phyloP scores from a whole-genome alignment of 2,797 vertebrate species.

The Coracias cyanogaster region DNA sequence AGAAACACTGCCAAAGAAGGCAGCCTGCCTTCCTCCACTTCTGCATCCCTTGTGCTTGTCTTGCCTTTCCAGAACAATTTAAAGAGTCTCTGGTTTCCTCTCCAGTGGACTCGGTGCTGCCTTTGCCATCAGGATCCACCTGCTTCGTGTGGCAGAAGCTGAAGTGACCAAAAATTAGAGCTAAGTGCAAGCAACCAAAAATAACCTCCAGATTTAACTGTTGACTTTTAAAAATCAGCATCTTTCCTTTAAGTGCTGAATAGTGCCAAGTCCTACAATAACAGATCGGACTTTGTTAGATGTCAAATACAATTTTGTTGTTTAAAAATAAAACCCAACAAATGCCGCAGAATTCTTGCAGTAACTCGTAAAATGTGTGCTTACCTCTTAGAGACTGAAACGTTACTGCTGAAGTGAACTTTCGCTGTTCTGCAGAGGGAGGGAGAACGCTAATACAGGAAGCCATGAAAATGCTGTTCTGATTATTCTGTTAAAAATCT shows the following conservation, averaged over 20 bases:
- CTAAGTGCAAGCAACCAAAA: conserved; percentile 24
- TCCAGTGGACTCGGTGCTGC: neutral
- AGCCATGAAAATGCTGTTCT: neutral
- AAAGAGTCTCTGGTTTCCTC: neutral
- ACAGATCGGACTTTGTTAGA: neutral
- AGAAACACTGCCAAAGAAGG: neutral
- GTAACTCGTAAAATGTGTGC: neutral
- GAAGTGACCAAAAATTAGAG: neutral
- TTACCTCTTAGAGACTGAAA: neutral
- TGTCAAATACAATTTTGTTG: neutral
- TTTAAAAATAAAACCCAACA: neutral
- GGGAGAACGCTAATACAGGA: neutral
- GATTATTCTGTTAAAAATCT: neutral
- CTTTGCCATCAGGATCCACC: neutral
- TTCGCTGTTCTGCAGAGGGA: neutral
- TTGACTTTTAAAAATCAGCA: neutral
- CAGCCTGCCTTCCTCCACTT: neutral
- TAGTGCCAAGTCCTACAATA: neutral
- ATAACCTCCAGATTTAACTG: neutral
- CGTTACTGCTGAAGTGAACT: neutral
- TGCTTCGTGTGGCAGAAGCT: neutral
- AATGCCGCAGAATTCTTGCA: neutral
- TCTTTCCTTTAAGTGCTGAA: neutral
- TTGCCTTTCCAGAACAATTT: neutral
- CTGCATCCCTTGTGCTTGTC: neutral